A percentile compares a stretch with the other conserved stretches of the same genome.
These are phyloP conservation scores for Pelagia noctiluca DNA, from an alignment of 30 jellyfish, hydroid and myxozoan species.

Conservation along the genomic window DNA sequence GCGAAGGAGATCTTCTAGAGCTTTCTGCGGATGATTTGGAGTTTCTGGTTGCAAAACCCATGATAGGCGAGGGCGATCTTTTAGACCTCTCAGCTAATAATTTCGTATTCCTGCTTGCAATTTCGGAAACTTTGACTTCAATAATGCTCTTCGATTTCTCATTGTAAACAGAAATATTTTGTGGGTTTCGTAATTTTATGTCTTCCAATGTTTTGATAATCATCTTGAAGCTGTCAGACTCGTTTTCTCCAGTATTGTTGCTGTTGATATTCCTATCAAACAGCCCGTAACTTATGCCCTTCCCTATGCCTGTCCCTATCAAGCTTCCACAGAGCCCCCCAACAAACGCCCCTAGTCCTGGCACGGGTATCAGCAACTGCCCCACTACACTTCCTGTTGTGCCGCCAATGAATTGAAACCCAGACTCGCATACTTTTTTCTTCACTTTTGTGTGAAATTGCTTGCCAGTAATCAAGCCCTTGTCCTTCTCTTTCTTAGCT, in stretches of 20 bases:
- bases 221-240: background rate
- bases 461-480: conserved; percentile 79
- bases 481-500: conserved; percentile 89
- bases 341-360: conserved; percentile 95
- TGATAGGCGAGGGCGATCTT: background rate
- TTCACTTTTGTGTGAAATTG: conserved; percentile 82
- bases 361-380: conserved; percentile 93
- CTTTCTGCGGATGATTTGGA: background rate
- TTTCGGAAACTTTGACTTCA: conserved; percentile 37
- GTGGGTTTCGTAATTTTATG: conserved; percentile 51
- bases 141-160: conserved; percentile 53
- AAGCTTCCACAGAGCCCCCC: conserved; percentile 99
- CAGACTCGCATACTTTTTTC: conserved; percentile 95
- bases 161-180: conserved; percentile 50
- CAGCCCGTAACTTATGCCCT: conserved; percentile 94
- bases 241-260: background rate
- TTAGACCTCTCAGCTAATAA: background rate
- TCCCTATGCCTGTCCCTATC: conserved; percentile 96
- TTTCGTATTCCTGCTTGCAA: conserved; percentile 14
- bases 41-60: too few relatives aligned
- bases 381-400: conserved; percentile 99
- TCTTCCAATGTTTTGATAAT: conserved; percentile 25
- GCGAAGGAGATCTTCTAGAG: background rate
- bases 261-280: conserved; percentile 42
- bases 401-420: conserved; percentile 97